Evolutionary conservation across 2,888 invertebrate genomes (phyloP), one percentile per base, ranked within the genome.

Genomic region (Melanotus villosus): DNA sequence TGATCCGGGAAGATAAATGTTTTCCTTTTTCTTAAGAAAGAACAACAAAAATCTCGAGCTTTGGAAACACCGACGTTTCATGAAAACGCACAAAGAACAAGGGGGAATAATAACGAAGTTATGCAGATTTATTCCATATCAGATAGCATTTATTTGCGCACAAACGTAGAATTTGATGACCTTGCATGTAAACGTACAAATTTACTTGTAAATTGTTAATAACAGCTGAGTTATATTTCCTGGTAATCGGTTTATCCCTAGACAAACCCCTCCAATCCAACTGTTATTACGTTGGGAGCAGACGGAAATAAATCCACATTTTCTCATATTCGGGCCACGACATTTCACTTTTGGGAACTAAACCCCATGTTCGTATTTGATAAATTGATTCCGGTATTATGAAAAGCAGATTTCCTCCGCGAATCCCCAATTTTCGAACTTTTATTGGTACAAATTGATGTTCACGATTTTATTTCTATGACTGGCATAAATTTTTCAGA

Each of bases 121-220:
- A 41, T 57, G 26, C 16, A 57, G 23, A 57, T 57, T 9, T 57
- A 16, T 57, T n/a, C 41, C 18, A 16, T 1, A 5, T 41, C 41
- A 12, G 14, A 26, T 14, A 38, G n/a, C 10, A 14, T 41, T 57
- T 57, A 14, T 12, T 47, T 26, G 21, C 19, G n/a, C 6, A 5
- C 9, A 1, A 21, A 21, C 45, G 16, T 45, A 45, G 21, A 9
- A 10, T 23, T 47, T 23, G 18, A 12, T 23, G 34, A 34, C 1
- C 7, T 41, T 6, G 12, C 12, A 4, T 23, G 47, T 21, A 47
- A 12, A 23, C 12, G 12, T 47, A 12, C 47, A 47, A 45, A 47
- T 47, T 23, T 47, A 26, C 47, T 47, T 47, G 23, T 47, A 26
- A 47, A 47, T 47, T 26, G 47, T 26, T 41, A 41, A 41, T 47